Evolutionary conservation across 1,140 invertebrate species (phyloP).

Genomic region (Aphelinus certus): DNA sequence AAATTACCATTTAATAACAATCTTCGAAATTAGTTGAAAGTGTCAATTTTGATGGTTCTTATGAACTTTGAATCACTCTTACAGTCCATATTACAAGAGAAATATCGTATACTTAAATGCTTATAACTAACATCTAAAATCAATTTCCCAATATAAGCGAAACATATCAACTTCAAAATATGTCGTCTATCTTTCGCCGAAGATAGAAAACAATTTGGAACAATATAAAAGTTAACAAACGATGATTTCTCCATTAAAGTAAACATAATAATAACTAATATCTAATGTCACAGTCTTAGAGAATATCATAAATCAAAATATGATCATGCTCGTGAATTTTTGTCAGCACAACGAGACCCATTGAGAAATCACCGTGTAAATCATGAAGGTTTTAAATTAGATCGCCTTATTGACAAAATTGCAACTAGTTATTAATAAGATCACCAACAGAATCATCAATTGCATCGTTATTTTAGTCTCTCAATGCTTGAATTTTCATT

Average conservation of each 20-base stretch:
- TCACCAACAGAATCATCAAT: slow-evolving; percentile 55
- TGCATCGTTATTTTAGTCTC: slow-evolving; percentile 28
- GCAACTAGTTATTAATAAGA: slow-evolving; percentile 33
- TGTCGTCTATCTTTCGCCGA: slow-evolving; percentile 7
- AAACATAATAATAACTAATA: slow-evolving; percentile 21
- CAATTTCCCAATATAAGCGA: slow-evolving; percentile 1
- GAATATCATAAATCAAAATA: background rate
- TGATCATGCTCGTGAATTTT: background rate
- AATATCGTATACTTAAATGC: background rate
- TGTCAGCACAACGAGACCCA: background rate
- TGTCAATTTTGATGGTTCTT: background rate
- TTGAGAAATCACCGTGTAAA: background rate
- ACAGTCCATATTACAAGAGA: background rate
- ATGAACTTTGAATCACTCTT: background rate
- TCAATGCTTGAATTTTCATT: too few species aligned
- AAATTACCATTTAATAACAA: too few species aligned
- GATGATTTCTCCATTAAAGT: background rate
- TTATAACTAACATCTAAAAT: background rate
- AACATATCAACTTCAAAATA: background rate
- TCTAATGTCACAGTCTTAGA: slow-evolving; percentile 28
- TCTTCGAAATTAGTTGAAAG: background rate
- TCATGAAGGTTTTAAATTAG: slow-evolving; percentile 18
- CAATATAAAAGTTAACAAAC: slow-evolving; percentile 1
- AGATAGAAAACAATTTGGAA: background rate
- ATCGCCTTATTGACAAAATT: slow-evolving; percentile 1